A percentile compares a stretch with the other conserved stretches of the same genome.
phyloP scores from a whole-genome alignment of 2,113 vertebrate genomes.

The Otus sunia region DNA sequence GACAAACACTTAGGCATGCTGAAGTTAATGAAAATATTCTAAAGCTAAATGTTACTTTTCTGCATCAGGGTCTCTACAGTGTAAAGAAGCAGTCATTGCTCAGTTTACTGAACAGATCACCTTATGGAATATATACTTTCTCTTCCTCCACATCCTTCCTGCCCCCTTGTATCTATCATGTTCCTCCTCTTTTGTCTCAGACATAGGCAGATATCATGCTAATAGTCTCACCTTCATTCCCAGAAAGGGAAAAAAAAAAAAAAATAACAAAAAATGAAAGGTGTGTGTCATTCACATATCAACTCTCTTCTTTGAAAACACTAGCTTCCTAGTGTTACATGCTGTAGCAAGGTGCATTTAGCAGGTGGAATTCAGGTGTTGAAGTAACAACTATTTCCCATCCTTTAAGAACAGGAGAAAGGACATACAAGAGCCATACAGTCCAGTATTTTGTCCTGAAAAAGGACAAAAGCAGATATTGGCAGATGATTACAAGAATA shows the following conservation, averaged over 20 bases:
- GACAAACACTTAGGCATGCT: not conserved
- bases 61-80: not conserved
- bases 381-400: not conserved
- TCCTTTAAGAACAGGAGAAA: not conserved
- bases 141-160: not conserved
- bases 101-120: not conserved
- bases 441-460: not conserved
- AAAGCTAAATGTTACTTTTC: not conserved
- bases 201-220: not conserved
- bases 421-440: not conserved
- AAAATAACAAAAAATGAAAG: not conserved
- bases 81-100: not conserved
- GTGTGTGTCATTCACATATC: not conserved
- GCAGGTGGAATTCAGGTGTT: not conserved
- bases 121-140: not conserved
- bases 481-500: not conserved
- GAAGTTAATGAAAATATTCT: not conserved
- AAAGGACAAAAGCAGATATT: not conserved
- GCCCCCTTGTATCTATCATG: not conserved
- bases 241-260: not conserved
- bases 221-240: not conserved
- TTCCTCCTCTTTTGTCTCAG: not conserved
- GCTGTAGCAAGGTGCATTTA: not conserved
- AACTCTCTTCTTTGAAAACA: not conserved
- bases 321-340: not conserved